These are phyloP conservation scores for Laticauda laticaudata DNA, from an alignment of 2,113 vertebrate species.

Conservation along the genomic window DNA sequence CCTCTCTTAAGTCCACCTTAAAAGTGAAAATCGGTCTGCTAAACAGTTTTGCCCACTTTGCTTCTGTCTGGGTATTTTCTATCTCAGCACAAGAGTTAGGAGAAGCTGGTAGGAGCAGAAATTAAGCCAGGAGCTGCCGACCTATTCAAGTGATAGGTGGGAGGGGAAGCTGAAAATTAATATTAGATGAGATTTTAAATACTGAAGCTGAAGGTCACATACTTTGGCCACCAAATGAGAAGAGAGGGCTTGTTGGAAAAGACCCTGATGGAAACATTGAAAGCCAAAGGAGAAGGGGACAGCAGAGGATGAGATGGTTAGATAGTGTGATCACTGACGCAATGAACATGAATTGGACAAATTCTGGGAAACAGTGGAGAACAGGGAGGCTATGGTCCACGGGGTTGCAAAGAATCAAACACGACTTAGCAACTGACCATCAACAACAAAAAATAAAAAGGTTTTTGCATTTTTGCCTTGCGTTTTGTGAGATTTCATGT, in stretches of 20 bases:
- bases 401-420: background rate
- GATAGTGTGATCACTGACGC: background rate
- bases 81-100: background rate
- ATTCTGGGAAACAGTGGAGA: background rate
- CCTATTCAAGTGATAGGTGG: background rate
- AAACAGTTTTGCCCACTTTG: background rate
- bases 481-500: background rate
- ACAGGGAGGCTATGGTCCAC: background rate
- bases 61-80: background rate
- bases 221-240: background rate
- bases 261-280: background rate
- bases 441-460: background rate
- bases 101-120: background rate
- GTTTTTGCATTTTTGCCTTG: background rate
- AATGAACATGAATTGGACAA: background rate
- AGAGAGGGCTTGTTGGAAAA: background rate
- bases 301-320: background rate
- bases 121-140: background rate
- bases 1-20: background rate
- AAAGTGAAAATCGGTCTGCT: background rate
- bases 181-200: background rate
- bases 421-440: background rate
- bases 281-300: background rate
- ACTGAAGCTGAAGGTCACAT: background rate
- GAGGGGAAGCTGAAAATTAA: background rate